phyloP scores from a whole-genome alignment of 53 echinoderm and acorn worm species.

The Patiria pectinifera region DNA sequence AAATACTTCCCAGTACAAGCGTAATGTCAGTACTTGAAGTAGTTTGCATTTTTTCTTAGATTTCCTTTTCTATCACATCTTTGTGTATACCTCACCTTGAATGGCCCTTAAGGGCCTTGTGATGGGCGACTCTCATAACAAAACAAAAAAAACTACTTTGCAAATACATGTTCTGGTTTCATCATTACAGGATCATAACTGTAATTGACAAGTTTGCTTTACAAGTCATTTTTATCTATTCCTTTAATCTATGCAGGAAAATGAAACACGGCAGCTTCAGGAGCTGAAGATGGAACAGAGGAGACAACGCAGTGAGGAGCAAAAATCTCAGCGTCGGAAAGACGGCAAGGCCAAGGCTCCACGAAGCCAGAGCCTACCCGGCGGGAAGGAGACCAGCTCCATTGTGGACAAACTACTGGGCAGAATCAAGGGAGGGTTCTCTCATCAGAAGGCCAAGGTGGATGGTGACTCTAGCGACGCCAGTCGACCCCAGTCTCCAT shows the following conservation, averaged over 20 bases:
- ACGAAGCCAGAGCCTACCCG: slow-evolving; percentile 62
- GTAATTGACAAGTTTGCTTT: not conserved
- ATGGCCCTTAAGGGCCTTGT: no score
- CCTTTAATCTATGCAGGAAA: slow-evolving; percentile 70
- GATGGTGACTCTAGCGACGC: slow-evolving; percentile 67
- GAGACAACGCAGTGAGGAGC: slow-evolving; percentile 81
- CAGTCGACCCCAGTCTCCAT: slow-evolving; percentile 67
- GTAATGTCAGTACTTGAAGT: no score
- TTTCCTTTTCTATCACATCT: no score
- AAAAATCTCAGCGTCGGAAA: slow-evolving; percentile 69
- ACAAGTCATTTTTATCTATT: slow-evolving; percentile 12
- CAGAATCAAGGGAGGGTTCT: slow-evolving; percentile 77
- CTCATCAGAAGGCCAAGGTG: slow-evolving; percentile 32
- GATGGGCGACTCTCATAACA: not conserved
- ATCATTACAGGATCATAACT: not conserved
- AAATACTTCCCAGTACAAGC: no score
- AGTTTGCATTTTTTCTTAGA: no score
- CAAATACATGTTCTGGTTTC: not conserved
- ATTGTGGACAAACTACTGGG: slow-evolving; percentile 83
- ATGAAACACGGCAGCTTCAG: slow-evolving; percentile 79
- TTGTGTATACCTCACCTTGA: no score
- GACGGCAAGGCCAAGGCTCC: slow-evolving; percentile 33
- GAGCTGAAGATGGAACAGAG: slow-evolving; percentile 83
- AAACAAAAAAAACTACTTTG: not conserved
- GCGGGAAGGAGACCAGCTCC: slow-evolving; percentile 64